These are phyloP conservation scores for Crotalus helleri DNA, from an alignment of 2,113 vertebrate genomes.

Conservation along the genomic window DNA sequence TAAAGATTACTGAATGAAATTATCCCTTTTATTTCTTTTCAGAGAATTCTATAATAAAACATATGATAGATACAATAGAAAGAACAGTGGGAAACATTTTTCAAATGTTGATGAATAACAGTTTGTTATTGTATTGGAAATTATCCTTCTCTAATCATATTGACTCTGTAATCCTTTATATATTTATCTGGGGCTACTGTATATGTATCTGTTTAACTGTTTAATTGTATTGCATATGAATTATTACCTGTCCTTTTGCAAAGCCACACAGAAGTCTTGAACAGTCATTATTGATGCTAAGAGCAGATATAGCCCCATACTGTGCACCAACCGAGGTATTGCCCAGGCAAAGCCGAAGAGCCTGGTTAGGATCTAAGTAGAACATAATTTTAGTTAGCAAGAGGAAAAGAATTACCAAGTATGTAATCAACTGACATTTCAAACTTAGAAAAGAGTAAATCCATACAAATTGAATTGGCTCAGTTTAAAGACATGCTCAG, in stretches of 20 bases:
- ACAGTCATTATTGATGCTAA: conserved; percentile 94
- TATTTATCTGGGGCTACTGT: not conserved
- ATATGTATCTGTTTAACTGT: not conserved
- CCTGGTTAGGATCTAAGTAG: conserved; percentile 89
- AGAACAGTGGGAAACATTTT: not conserved
- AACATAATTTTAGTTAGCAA: not conserved
- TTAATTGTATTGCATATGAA: not conserved
- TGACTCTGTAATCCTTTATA: not conserved
- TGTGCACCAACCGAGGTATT: conserved; percentile 90
- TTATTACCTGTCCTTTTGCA: conserved; percentile 92
- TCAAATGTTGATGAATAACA: not conserved
- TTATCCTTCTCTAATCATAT: not conserved
- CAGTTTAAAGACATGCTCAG: not conserved
- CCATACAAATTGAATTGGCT: not conserved
- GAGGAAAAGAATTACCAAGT: not conserved
- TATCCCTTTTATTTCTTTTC: not conserved
- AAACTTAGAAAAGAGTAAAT: not conserved
- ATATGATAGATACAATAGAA: not conserved
- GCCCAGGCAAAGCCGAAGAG: conserved; percentile 89
- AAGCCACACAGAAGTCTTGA: conserved; percentile 96
- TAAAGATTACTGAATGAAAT: not conserved
- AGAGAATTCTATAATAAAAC: not conserved
- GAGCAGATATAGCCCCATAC: conserved; percentile 92
- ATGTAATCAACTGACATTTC: not conserved
- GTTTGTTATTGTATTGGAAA: not conserved